Conservation (phyloP, 2,888 invertebrate species). For the Lepas anatifera region DNA sequence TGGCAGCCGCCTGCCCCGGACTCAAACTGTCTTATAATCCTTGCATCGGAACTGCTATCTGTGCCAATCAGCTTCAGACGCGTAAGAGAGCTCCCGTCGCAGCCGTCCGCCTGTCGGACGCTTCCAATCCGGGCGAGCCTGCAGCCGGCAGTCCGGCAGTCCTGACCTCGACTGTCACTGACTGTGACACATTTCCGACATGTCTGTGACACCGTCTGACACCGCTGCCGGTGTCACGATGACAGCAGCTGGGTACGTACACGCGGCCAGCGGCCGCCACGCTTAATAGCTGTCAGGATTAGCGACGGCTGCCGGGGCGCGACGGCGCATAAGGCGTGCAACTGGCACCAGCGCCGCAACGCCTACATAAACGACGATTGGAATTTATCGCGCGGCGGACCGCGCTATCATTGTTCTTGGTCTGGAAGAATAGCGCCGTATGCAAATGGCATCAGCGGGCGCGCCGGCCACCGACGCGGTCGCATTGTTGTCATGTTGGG, state of each 20-base stretch:
- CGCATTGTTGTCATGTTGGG: constrained; percentile 4
- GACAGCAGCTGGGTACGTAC: neutral
- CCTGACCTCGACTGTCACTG: no score
- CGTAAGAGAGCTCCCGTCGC: no score
- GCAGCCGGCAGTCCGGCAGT: no score
- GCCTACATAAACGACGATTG: constrained; percentile 1
- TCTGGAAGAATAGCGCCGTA: neutral
- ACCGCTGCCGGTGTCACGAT: no score
- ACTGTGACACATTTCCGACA: no score
- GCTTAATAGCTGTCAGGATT: neutral
- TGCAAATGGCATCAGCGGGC: neutral
- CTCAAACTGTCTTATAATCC: no score
- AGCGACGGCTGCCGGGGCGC: neutral
- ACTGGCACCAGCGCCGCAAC: neutral
- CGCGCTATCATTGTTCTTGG: neutral
- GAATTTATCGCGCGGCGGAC: neutral
- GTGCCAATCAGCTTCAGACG: no score
- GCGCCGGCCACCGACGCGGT: neutral
- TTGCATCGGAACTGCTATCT: no score
- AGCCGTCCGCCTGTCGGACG: no score
- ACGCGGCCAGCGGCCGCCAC: neutral
- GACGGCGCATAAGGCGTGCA: neutral
- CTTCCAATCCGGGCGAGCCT: no score
- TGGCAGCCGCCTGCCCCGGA: no score
- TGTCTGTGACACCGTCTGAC: no score